These are phyloP conservation scores for Busseola fusca DNA, from an alignment of 2,888 invertebrate species.

Conservation along the genomic window DNA sequence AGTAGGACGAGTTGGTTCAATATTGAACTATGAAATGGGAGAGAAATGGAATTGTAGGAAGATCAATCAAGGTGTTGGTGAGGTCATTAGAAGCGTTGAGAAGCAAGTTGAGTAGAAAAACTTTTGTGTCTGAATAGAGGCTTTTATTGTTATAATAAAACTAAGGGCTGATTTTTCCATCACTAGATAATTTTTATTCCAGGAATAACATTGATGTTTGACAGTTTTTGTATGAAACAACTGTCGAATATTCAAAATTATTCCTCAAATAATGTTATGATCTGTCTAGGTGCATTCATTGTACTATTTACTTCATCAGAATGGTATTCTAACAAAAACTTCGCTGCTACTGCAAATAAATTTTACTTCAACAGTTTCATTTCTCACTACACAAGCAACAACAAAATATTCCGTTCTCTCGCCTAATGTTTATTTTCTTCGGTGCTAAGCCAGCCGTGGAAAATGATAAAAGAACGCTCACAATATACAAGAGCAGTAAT, in stretches of 20 bases:
- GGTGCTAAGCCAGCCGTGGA: constrained; percentile 34
- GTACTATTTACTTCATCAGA: background rate
- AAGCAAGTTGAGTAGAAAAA: background rate
- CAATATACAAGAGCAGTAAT: constrained; percentile 54
- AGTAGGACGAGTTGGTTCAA: constrained; percentile 19
- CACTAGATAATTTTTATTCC: too few relatives aligned
- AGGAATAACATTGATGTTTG: too few relatives aligned
- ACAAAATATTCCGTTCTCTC: constrained; percentile 16
- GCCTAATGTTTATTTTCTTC: constrained; percentile 44
- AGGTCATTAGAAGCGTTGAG: background rate
- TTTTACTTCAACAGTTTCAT: background rate
- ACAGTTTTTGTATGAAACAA: too few relatives aligned
- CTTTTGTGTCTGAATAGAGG: background rate
- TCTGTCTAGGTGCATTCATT: background rate
- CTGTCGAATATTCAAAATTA: too few relatives aligned
- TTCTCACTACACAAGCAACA: constrained; percentile 11
- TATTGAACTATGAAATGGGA: constrained; percentile 1
- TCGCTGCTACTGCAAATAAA: background rate
- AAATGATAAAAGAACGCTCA: constrained; percentile 57
- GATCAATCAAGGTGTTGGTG: background rate
- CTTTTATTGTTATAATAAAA: background rate
- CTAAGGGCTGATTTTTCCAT: too few relatives aligned
- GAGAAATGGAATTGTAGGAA: background rate
- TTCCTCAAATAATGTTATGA: background rate
- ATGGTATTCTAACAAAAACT: background rate